Base-by-base conservation (phyloP, 2,888 invertebrate genomes). In the Fragum whitleyi region DNA sequence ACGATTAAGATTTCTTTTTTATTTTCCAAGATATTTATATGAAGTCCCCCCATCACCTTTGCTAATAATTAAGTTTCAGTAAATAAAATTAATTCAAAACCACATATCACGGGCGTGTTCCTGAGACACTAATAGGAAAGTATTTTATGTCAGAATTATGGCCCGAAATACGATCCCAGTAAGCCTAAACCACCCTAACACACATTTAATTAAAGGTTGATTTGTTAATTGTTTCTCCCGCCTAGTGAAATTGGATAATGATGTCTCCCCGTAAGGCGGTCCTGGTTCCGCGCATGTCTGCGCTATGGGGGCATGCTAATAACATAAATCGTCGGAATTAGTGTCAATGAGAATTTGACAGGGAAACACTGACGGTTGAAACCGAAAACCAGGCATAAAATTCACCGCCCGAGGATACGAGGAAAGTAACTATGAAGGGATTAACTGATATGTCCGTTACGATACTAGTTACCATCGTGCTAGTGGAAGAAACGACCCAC, bases 211-310 rank as follows among this genome's bases (percentile, higher is more conserved):
- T 79, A 79, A 79, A 77, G 73, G 59, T 59, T 79, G 76, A 83
- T 83, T 79, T 79, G 79, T 73, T 83, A 83, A 83, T 83, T 83
- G 76, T 67, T 77, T 76, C 82, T 76, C 79, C 82, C 79, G 77
- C 79, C 32, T 77, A 21, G 77, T 74, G 70, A 83, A 83, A 83
- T 83, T 79, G 79, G 79, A 73, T 83, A 83, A 83, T 79, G 74
- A 68, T 75, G 79, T 76, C 82, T 79, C 82, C 82, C 82, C 23
- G 67, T n/a, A 53, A 73, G n/a, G 73, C 7, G 69, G 78, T 78
- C 72, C 74, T 32, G 51, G 78, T 23, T 61, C 68, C 29, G 16
- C 53, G 57, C 59, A 68, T 74, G 67, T 47, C 55, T 53, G 51
- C 62, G 32, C 55, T 36, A 32, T 53, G 21, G 74, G 65, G 59